phyloP scores from a whole-genome alignment of 2,113 vertebrate species.

The Malurus alboscapulatus region DNA sequence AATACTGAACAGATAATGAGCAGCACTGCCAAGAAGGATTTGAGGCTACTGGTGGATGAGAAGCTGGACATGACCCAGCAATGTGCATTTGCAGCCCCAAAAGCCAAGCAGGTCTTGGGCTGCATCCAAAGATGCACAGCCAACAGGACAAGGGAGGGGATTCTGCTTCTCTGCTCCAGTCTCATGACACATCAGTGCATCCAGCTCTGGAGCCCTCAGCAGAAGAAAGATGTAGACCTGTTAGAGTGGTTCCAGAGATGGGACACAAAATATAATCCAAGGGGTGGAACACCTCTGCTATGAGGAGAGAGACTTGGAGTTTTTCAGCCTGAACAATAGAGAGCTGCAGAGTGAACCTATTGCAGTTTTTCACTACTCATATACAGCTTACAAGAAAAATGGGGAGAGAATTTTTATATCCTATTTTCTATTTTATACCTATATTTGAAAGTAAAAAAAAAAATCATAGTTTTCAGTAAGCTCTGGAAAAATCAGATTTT shows the following conservation, averaged over 20 bases:
- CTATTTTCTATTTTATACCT: neutral
- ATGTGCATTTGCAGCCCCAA: neutral
- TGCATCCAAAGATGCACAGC: neutral
- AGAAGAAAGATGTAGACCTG: neutral
- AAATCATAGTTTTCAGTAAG: neutral
- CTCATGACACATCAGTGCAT: neutral
- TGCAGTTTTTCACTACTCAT: neutral
- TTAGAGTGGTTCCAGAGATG: neutral
- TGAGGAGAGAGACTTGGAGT: neutral
- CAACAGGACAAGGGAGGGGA: fast-evolving
- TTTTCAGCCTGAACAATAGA: neutral
- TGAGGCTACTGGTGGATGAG: neutral
- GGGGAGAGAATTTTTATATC: neutral
- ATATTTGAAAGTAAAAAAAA: neutral
- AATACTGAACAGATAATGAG: neutral
- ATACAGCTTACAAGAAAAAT: neutral
- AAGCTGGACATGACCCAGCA: neutral
- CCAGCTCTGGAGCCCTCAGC: neutral
- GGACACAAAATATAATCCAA: neutral
- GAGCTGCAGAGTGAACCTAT: neutral
- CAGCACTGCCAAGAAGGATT: neutral
- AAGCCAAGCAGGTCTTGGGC: neutral
- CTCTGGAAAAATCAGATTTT: slow-evolving; percentile 20
- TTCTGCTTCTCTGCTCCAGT: neutral
- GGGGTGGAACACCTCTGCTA: neutral